phyloP scores from a whole-genome alignment of 2,113 vertebrate genomes.

The Sarotherodon lohbergeri region DNA sequence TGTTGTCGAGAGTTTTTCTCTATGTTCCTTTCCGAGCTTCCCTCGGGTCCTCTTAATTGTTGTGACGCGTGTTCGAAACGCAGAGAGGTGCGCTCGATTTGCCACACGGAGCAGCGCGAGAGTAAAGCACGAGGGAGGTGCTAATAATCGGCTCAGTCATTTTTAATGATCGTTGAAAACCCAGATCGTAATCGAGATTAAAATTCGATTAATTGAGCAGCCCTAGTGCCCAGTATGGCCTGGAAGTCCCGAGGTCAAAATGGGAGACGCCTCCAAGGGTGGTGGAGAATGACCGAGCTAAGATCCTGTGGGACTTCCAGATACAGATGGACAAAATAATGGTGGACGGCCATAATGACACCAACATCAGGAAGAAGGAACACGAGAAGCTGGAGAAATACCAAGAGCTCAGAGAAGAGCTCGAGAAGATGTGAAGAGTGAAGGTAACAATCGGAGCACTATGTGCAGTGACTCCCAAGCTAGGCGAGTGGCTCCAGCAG shows the following conservation, averaged over 20 bases:
- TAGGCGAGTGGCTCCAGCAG: accelerated
- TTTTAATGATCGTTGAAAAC: no score
- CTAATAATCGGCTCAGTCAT: no score
- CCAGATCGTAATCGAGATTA: no score
- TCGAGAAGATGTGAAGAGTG: accelerated
- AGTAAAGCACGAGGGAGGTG: no score
- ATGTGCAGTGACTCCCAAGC: accelerated
- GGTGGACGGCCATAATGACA: background rate
- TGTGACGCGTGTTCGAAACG: no score
- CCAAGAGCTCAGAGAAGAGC: background rate
- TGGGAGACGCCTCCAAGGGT: background rate
- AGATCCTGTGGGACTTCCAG: background rate
- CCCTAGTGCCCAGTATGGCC: background rate
- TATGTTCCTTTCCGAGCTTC: no score
- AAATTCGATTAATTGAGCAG: no score
- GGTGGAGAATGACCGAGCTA: background rate
- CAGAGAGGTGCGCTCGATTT: no score
- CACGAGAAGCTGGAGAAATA: background rate
- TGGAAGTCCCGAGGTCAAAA: accelerated
- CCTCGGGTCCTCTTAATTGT: no score
- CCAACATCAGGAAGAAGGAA: background rate
- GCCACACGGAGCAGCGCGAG: no score
- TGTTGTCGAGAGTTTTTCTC: no score
- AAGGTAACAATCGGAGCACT: accelerated
- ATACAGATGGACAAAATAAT: background rate